Base-by-base conservation (phyloP, 2,797 vertebrate genomes). In the Hippoglossus hippoglossus region DNA sequence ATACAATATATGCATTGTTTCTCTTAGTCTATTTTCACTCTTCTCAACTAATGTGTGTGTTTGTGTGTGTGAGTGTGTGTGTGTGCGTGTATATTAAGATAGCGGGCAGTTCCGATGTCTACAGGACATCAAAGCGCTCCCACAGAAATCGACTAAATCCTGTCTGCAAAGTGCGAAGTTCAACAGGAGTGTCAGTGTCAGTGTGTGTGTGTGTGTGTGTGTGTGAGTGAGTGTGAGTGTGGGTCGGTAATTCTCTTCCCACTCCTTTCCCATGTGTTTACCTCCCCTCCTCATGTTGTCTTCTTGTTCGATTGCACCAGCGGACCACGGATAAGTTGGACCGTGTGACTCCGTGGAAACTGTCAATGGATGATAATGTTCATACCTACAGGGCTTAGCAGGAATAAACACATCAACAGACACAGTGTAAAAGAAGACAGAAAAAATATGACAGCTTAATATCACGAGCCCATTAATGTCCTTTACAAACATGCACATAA, bases 221-320 rank as follows among this genome's bases (percentile, higher is more conserved):
- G 26, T 39, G 36, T 39, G 50, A 74, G 21, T 59, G 25, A 28
- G 25, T 19, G 62, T 70, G 69, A 64, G 81, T 77, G 77, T 87
- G 69, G 74, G 68, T 75, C 51, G 31, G 44, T 82, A 50, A 63
- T 50, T 75, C 9, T 39, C 89, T 74, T 85, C 87, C 89, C 84
- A 90, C 83, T 89, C 85, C 25, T 86, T 89, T 90, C 87, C 71
- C 87, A 87, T 73, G 71, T 87, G 73, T 80, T 77, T 81, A 70
- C 47, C 21, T 76, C 57, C 10, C 6, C 65, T 54, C 54, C 46
- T 8, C 34, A 22, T 11, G 2, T 56, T 53, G 47, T 62, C 34
- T 55, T 71, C 72, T 69, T 49, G 13, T 62, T 66, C 63, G 61
- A 0, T 41, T 44, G 39, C 52, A 46, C 71, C 59, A 68, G 21